Conservation (phyloP, 2,797 vertebrate genomes). For the Ateles fusciceps region DNA sequence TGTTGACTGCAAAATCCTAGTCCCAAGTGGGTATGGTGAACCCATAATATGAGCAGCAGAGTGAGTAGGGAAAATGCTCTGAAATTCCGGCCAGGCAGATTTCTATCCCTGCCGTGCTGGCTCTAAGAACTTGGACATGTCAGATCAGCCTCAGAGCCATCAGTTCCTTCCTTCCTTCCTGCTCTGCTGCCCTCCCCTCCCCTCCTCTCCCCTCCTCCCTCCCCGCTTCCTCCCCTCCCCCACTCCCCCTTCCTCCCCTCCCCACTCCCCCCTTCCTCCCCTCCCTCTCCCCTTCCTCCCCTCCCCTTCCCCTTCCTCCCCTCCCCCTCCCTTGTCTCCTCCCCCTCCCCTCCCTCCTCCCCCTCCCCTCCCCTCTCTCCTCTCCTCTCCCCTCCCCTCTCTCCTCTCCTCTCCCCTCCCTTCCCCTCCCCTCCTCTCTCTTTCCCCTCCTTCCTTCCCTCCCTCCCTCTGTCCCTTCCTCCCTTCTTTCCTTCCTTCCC, state of each 20-base stretch:
- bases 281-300: accelerated
- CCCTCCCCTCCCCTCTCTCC: accelerated
- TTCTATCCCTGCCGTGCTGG: background rate
- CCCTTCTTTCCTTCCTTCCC: accelerated
- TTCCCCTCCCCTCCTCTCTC: accelerated
- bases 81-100: background rate
- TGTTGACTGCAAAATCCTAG: background rate
- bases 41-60: background rate
- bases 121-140: background rate
- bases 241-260: accelerated
- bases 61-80: background rate
- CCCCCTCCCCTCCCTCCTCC: accelerated
- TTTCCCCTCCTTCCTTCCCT: too few relatives aligned
- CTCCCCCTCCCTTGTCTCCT: accelerated
- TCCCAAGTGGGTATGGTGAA: background rate
- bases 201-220: accelerated
- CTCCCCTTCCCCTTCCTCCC: accelerated
- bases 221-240: accelerated
- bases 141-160: background rate
- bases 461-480: accelerated
- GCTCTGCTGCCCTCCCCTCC: accelerated
- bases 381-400: accelerated
- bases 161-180: background rate
- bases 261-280: accelerated
- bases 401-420: accelerated